Base-by-base conservation (phyloP, 1,140 invertebrate genomes). In the Drosophila lacertosa region DNA sequence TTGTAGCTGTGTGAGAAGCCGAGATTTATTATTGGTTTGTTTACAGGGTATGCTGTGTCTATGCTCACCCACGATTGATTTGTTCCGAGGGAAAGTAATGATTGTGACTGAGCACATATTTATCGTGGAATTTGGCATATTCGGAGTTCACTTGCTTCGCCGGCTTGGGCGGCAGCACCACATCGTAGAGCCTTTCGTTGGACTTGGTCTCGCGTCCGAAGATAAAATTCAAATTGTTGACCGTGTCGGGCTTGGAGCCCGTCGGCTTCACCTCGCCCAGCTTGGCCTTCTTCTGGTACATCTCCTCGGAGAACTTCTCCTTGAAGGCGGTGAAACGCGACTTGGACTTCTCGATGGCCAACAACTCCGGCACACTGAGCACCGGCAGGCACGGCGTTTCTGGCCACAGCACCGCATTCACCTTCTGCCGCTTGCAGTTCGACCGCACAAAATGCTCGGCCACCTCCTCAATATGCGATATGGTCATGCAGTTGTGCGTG, bases 71-170 rank as follows among this genome's bases (percentile, higher is more conserved):
- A 24, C 89, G 72, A 35, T 74, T 80, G 1, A 90, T 32, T 29
- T 77, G 74, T 26, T 91, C 89, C 0, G 69, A 24, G 0, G 89
- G 86, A 26, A 90, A 89, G 44, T 91, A 91, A 40, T 89, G 82
- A 44, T 74, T 77, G 57, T 91, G 89, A 16, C 86, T 89, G 4
- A 89, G 16, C 16, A 90, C 64, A 10, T 71, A 66, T 60, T 90
- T 78, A 0, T 83, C 78, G 57, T 91, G 89, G 35, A 64, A 77
- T 1, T 66, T 15, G 0, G 7, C 10, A 42, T 37, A 84, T 40
- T 91, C 89, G 11, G 44, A 13, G 39, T 81, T 84, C 0, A 91
- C 74, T 20, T 91, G 64, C 10, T 84, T 58, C 0, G 42, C 13
- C 0, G 76, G 50, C 20, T 82, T 91, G 0, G 26, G 29, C 0